Conservation (phyloP, 2,797 vertebrate genomes). For the Trachops cirrhosus region DNA sequence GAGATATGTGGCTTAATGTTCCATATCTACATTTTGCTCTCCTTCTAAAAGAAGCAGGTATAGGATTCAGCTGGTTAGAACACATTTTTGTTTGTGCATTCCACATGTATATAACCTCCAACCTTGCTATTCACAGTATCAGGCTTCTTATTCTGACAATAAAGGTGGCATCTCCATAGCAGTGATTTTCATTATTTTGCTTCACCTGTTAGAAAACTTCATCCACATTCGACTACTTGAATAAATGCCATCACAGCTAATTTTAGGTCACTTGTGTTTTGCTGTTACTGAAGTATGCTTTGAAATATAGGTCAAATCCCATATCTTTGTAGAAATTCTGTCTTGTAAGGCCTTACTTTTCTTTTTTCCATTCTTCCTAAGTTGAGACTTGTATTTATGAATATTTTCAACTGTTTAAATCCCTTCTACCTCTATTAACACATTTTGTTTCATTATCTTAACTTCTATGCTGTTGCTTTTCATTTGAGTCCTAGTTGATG, state of each 20-base stretch:
- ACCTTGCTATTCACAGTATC: neutral
- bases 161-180: neutral
- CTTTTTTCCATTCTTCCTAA: conserved; percentile 53
- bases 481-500: neutral
- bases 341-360: conserved; percentile 32
- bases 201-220: neutral
- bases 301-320: conserved; percentile 48
- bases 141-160: neutral
- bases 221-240: neutral
- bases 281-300: neutral
- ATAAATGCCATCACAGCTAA: conserved; percentile 37
- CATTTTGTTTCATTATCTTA: conserved; percentile 23
- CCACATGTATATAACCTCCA: neutral
- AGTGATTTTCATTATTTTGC: too few relatives aligned
- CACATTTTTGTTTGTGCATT: neutral
- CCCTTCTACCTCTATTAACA: neutral
- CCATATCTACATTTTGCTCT: neutral
- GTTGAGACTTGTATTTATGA: neutral
- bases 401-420: neutral
- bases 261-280: neutral
- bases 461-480: neutral
- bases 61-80: neutral
- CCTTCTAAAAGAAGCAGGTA: neutral
- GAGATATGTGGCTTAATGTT: neutral
- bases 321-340: conserved; percentile 22